Conservation (phyloP, 2,797 vertebrate genomes). For the Salarias fasciatus region DNA sequence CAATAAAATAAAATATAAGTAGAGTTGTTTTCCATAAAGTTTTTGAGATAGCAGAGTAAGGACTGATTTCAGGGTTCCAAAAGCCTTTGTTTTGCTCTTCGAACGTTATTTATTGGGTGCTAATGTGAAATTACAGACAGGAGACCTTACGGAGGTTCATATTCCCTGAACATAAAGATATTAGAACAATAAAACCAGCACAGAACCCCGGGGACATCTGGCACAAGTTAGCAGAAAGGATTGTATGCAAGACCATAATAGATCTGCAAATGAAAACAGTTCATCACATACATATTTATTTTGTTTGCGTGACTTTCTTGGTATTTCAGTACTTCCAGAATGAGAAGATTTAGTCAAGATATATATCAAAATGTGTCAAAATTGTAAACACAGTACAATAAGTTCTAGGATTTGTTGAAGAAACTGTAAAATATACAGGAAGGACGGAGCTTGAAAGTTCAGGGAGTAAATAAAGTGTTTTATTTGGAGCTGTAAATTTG, state of each 20-base stretch:
- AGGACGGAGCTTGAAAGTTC: too few relatives aligned
- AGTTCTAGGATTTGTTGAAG: too few relatives aligned
- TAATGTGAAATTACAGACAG: conserved; percentile 6
- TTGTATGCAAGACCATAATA: neutral
- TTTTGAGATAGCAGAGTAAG: neutral
- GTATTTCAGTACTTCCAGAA: neutral
- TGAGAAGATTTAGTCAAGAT: neutral
- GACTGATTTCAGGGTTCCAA: neutral
- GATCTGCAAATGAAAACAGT: neutral
- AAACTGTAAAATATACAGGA: too few relatives aligned
- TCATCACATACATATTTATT: too few relatives aligned
- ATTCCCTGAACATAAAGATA: neutral
- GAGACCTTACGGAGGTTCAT: conserved; percentile 6
- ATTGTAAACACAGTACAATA: too few relatives aligned
- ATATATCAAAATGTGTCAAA: too few relatives aligned
- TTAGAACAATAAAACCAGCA: conserved; percentile 4
- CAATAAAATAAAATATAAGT: neutral
- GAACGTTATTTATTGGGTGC: conserved; percentile 8
- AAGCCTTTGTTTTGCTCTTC: neutral
- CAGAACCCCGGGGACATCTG: neutral
- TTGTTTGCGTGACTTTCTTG: too few relatives aligned
- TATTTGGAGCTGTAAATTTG: too few relatives aligned
- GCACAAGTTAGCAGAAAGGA: neutral
- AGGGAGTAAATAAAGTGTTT: too few relatives aligned
- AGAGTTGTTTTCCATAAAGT: neutral